Percentiles rank a stretch among this genome's conserved stretches.
phyloP scores from a whole-genome alignment of 2,113 vertebrate species.

The Embiotoca jacksoni region DNA sequence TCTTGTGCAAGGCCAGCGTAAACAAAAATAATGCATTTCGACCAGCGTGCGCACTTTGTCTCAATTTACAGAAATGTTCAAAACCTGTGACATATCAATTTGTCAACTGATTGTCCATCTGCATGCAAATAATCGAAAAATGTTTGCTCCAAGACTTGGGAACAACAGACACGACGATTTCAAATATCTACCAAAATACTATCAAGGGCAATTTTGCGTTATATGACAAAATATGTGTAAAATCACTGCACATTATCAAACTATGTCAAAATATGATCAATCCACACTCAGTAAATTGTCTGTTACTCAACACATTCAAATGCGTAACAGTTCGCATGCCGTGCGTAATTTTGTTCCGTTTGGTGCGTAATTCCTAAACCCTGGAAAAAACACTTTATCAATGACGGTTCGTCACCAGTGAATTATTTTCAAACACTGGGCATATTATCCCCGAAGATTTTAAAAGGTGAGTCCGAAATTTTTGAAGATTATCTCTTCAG shows the following conservation, averaged over 20 bases:
- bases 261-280: not conserved
- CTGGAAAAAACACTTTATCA: not conserved
- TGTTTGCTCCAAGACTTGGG: not conserved
- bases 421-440: not conserved
- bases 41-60: not conserved
- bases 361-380: not conserved
- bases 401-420: not conserved
- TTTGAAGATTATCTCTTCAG: slow-evolving; percentile 16
- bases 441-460: not conserved
- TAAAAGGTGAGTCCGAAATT: not conserved
- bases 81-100: not conserved
- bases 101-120: not conserved
- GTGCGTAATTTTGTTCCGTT: slow-evolving; percentile 23
- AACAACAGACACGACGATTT: not conserved
- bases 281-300: not conserved
- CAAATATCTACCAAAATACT: too few relatives aligned
- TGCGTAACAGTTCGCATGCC: not conserved
- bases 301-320: not conserved
- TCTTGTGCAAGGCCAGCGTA: slow-evolving; percentile 21
- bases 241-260: not conserved
- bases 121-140: not conserved
- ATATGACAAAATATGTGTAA: not conserved
- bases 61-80: not conserved
- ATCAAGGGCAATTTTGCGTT: too few relatives aligned
- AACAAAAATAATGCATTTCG: slow-evolving; percentile 48